Conservation (phyloP, 1,140 invertebrate species). For the Drosophila kikkawai region DNA sequence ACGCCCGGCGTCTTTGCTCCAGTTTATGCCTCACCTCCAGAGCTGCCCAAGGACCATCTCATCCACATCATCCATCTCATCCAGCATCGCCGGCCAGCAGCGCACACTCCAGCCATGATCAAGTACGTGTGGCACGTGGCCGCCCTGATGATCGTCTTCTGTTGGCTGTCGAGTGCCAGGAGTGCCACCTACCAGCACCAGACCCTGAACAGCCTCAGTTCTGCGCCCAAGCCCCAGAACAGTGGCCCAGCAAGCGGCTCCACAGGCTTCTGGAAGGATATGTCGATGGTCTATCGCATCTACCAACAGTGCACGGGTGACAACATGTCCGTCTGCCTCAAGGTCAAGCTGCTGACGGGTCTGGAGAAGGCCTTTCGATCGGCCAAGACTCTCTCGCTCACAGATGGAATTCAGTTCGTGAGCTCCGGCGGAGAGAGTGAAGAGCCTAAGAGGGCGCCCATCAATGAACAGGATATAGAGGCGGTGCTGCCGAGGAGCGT, state of each 20-base stretch:
- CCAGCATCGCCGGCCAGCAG: conserved; percentile 23
- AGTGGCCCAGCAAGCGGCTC: conserved; percentile 17
- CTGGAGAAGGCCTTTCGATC: conserved; percentile 89
- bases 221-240: conserved; percentile 21
- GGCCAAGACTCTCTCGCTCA: conserved; percentile 87
- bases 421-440: conserved; percentile 56
- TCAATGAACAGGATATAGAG: conserved; percentile 87
- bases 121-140: conserved; percentile 81
- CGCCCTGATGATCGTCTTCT: conserved; percentile 74
- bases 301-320: conserved; percentile 91
- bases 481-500: conserved; percentile 89
- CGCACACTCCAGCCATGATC: conserved; percentile 58
- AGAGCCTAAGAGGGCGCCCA: conserved; percentile 53
- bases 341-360: conserved; percentile 90
- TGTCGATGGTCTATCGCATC: conserved; percentile 84
- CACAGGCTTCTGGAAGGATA: conserved; percentile 72
- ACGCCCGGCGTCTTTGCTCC: conserved; percentile 35
- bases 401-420: conserved; percentile 90
- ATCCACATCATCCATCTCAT: conserved; percentile 1
- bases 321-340: conserved; percentile 90
- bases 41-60: conserved; percentile 42
- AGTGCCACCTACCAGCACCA: conserved; percentile 70
- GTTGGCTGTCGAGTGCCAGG: conserved; percentile 69
- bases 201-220: conserved; percentile 54
- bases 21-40: conserved; percentile 42